Evolutionary conservation across 2,888 invertebrate genomes (phyloP), one percentile per base, ranked within the genome.

Genomic region (Nyleta sp.): DNA sequence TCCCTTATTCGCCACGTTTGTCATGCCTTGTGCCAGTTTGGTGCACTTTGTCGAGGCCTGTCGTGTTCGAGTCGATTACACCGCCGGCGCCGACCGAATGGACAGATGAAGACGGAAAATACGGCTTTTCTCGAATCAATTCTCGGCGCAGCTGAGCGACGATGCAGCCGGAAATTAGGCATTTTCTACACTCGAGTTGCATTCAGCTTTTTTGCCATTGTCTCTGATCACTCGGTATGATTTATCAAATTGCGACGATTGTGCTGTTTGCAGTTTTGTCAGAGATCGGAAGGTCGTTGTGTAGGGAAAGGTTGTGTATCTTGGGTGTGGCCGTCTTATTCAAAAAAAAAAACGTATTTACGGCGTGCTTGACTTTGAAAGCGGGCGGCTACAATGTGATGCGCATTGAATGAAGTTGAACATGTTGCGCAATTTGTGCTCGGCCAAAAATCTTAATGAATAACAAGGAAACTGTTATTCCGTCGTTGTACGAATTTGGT

Each of bases 1-100:
- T 44, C 57, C 20, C 52, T 73, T 78, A 68, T 74, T 75, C 67
- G 60, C 18, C 28, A 57, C 72, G 62, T 75, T 75, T 75, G 64
- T 68, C 71, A 75, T 35, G 10, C 48, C 67, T 68, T 65, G 50
- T 35, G 28, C 55, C 40, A 48, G 60, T 70, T 65, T 57, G 40
- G 13, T 48, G 55, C 52, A 59, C 67, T n/a, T n/a, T n/a, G n/a
- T n/a, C n/a, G n/a, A n/a, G n/a, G n/a, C n/a, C n/a, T 50, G 72
- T 72, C 77, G 67, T 31, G 44, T 71, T 72, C 42, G 53, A 71
- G 71, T 72, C 68, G 52, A 73, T 75, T 70, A 50, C 48, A n/a
- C n/a, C n/a, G n/a, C 44, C 35, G 11, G 33, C 22, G 2, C 15
- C 42, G 22, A 55, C 46, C 28, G 48, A 67, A 78, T 18, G 55